These are phyloP conservation scores for Anagrus nilaparvatae DNA, from an alignment of 1,140 invertebrate species.

Conservation along the genomic window DNA sequence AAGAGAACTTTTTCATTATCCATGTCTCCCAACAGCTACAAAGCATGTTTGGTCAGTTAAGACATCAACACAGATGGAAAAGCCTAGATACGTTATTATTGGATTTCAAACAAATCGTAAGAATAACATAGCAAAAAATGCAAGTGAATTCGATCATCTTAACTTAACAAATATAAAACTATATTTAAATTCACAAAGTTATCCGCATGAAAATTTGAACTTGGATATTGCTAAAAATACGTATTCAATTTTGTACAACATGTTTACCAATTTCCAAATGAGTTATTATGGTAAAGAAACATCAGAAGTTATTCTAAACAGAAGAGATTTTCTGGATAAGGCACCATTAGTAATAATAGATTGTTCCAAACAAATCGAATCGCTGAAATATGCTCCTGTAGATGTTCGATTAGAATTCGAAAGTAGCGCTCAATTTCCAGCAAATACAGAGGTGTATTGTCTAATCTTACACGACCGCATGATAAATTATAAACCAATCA, in stretches of 20 bases:
- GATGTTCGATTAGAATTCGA: too few relatives aligned
- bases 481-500: too few relatives aligned
- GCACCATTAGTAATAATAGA: too few relatives aligned
- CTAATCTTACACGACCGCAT: too few relatives aligned
- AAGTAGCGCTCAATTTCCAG: too few relatives aligned
- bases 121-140: neutral
- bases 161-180: constrained; percentile 22
- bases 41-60: constrained; percentile 24
- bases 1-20: constrained; percentile 34
- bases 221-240: constrained; percentile 21
- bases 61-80: constrained; percentile 21
- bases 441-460: too few relatives aligned
- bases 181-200: constrained; percentile 27
- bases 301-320: too few relatives aligned
- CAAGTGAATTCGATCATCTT: constrained; percentile 3
- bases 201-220: constrained; percentile 27
- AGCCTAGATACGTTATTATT: constrained; percentile 22
- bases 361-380: too few relatives aligned
- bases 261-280: constrained; percentile 24
- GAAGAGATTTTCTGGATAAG: too few relatives aligned
- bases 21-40: constrained; percentile 21
- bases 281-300: constrained; percentile 24
- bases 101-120: constrained; percentile 21
- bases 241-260: constrained; percentile 24
- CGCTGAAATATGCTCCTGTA: too few relatives aligned